Conservation (phyloP, 2,113 vertebrate species). For the Marmota monax region DNA sequence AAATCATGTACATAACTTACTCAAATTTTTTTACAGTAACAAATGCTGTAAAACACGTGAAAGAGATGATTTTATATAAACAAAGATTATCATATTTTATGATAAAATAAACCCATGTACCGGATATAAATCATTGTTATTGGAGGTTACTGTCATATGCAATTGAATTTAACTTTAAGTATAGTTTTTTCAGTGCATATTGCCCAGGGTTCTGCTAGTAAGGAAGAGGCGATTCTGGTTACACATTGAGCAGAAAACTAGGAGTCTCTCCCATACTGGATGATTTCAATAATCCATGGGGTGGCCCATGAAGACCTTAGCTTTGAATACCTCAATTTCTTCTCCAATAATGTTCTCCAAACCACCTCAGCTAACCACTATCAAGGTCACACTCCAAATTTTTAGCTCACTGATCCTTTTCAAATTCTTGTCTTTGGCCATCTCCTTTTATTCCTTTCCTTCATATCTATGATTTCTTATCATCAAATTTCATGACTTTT, state of each 20-base stretch:
- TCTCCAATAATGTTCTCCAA: background rate
- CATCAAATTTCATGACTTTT: background rate
- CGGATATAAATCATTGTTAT: background rate
- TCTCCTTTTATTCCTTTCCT: background rate
- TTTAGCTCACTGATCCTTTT: background rate
- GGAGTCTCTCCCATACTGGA: background rate
- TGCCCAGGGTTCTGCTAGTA: background rate
- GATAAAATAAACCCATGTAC: conserved; percentile 20
- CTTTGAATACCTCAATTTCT: background rate
- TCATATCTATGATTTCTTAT: background rate
- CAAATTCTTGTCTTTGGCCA: background rate
- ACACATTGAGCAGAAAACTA: background rate
- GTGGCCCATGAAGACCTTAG: background rate
- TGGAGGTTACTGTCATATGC: background rate
- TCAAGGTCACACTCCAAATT: background rate
- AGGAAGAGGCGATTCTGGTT: conserved; percentile 12
- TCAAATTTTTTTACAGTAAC: background rate
- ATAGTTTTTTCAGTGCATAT: background rate
- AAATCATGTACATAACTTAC: conserved; percentile 5
- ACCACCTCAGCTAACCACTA: background rate
- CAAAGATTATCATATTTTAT: background rate
- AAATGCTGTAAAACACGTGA: background rate
- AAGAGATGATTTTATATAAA: conserved; percentile 27
- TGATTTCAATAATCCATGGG: background rate
- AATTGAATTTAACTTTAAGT: background rate